Percentiles rank a stretch among this genome's conserved stretches.
These are phyloP conservation scores for Prionailurus viverrinus DNA, from an alignment of 2,113 vertebrate genomes.

Conservation along the genomic window DNA sequence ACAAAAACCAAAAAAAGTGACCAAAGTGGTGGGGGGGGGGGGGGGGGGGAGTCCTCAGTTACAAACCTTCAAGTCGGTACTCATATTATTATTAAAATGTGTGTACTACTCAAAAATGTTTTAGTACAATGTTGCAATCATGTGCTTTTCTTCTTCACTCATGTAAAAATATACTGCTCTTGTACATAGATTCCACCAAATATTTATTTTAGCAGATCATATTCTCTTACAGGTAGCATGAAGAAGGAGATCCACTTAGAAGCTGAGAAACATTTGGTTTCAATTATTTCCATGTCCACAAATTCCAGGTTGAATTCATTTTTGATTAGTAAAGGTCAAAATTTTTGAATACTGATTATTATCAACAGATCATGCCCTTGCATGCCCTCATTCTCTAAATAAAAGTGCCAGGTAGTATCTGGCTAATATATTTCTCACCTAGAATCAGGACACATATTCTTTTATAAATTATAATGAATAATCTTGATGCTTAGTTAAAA, in stretches of 20 bases:
- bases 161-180: not conserved
- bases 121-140: not conserved
- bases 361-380: not conserved
- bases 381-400: not conserved
- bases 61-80: not conserved
- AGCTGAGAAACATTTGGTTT: slow-evolving; percentile 48
- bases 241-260: slow-evolving; percentile 27
- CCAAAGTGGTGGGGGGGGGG: not conserved
- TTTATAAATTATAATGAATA: not conserved
- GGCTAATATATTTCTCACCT: not conserved
- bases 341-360: not conserved
- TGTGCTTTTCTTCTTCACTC: not conserved
- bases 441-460: not conserved
- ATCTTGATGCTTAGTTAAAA: slow-evolving; percentile 29
- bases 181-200: not conserved
- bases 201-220: not conserved
- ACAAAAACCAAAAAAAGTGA: not conserved
- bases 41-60: not conserved
- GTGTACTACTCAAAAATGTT: not conserved
- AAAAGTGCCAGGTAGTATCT: not conserved
- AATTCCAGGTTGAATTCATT: slow-evolving; percentile 35
- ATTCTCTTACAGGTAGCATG: not conserved
- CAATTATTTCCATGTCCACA: slow-evolving; percentile 57
- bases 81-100: not conserved
- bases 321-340: slow-evolving; percentile 16